Base-by-base conservation (phyloP, 2,888 invertebrate genomes). In the Schizaphis graminum region DNA sequence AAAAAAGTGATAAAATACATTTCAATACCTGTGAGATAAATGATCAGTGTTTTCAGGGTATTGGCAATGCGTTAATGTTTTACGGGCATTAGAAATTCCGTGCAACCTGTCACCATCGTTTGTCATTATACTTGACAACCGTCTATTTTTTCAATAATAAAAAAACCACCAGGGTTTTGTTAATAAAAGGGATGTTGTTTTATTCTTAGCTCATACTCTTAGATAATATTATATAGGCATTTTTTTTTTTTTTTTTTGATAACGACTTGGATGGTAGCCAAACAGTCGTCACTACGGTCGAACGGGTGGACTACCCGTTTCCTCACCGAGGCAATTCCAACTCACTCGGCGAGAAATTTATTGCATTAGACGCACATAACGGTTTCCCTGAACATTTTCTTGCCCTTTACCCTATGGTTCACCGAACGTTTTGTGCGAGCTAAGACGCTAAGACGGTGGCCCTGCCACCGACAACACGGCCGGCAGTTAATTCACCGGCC, bases 341-440 rank as follows among this genome's bases (percentile, higher is more conserved):
- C 84, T 89, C 89, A 56, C 84, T 93, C 89, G 89, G 89, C 56
- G 84, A 89, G 93, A 89, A 89, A 93, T 93, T 93, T 93, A 93
- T 93, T 47, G 47, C 91, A 47, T 91, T 91, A 86, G 86, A 91
- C 84, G 24, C 85, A 35, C 67, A 77, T 91, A 91, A 77, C 90
- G 91, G 53, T 47, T 47, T 84, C 53, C 16, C 91, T 4, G 49
- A 84, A 84, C 56, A 28, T 91, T 91, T 49, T 56, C 84, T 56
- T 41, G 77, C 44, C 28, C 56, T 91, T 84, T 44, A 56, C 53
- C 41, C 84, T 7, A 91, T 4, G 84, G 84, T 28, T 41, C 53
- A 41, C 56, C 84, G 28, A 56, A 28, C 56, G 53, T 56, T 84
- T 41, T 44, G 84, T n/a, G 84, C 35, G 11, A 47, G 91, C 91